Evolutionary conservation across 2,797 vertebrate species (phyloP), one percentile per base, ranked within the genome.

Genomic region (Champsocephalus gunnari): DNA sequence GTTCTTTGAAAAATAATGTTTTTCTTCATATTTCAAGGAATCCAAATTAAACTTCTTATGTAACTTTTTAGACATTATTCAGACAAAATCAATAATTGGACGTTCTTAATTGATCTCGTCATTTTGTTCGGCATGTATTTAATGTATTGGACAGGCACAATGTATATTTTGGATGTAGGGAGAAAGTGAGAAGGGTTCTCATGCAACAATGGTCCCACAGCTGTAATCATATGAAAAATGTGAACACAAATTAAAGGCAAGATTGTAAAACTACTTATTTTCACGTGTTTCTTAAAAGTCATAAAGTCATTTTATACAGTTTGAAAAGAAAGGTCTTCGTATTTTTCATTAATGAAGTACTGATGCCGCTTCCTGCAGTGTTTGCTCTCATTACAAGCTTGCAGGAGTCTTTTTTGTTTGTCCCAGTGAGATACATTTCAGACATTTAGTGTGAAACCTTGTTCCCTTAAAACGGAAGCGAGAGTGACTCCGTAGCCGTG

Each of bases 401-500:
- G 5, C 63, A 28, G 12, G 3, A 49, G n/a, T 49, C 51, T 44
- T 3, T 28, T 0, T 2, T 13, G 0, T 67, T 79, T n/a, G 14
- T 45, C 49, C 58, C 58, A 4, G 43, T 34, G 16, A 44, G 61
- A 51, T 7, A 1, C 28, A 10, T n/a, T 19, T 44, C 38, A 75
- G 60, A 55, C 21, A 2, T 68, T 77, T 32, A 14, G 61, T 67
- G 72, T 49, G 16, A 55, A 51, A 38, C 38, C 38, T 58, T n/a
- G 75, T 59, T 55, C 19, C 50, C 47, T 21, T n/a, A 68, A 74
- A 59, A 4, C 34, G 0, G 28, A 21, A 58, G 81, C 50, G 77
- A 79, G 81, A 72, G 75, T 76, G 76, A 48, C 48, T 56, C 61
- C 17, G 1, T 51, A 8, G 72, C n/a, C 14, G 49, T 19, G 43